Evolutionary conservation across 2,797 vertebrate species (phyloP).

Genomic region (Sebastes itinus): DNA sequence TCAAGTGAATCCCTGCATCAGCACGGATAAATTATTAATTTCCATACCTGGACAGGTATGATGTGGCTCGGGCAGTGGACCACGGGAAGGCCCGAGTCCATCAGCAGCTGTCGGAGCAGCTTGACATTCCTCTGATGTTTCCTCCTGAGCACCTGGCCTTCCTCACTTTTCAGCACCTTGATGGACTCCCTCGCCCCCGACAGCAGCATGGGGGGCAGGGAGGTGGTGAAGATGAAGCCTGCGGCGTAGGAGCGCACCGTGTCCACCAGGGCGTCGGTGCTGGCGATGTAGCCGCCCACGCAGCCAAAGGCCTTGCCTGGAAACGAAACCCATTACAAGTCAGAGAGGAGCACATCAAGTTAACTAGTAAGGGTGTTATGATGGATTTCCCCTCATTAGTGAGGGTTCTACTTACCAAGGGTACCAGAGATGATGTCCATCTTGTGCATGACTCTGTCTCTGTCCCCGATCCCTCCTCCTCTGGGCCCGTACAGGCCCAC

Average conservation of each 20-base stretch:
- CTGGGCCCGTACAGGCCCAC: slow-evolving; percentile 91
- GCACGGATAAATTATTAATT: background rate
- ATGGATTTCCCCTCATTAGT: background rate
- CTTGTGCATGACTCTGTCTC: slow-evolving; percentile 93
- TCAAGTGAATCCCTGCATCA: background rate
- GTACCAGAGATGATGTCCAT: slow-evolving; percentile 97
- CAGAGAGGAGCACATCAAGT: background rate
- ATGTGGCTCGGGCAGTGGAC: slow-evolving; percentile 96
- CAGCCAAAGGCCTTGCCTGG: slow-evolving; percentile 91
- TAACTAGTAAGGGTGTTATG: background rate
- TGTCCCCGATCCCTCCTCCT: slow-evolving; percentile 93
- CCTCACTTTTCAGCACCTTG: slow-evolving; percentile 86
- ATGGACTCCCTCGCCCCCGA: slow-evolving; percentile 89
- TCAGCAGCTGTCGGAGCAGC: slow-evolving; percentile 92
- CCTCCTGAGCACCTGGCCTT: slow-evolving; percentile 87
- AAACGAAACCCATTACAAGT: background rate
- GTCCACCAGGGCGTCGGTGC: slow-evolving; percentile 85
- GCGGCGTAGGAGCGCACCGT: slow-evolving; percentile 88
- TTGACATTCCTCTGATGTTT: slow-evolving; percentile 93
- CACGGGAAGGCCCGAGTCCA: slow-evolving; percentile 91
- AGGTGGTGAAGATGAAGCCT: slow-evolving; percentile 92
- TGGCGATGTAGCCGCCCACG: slow-evolving; percentile 88
- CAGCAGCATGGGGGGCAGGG: slow-evolving; percentile 93
- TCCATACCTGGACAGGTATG: slow-evolving; percentile 89
- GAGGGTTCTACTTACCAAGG: slow-evolving; percentile 81